Evolutionary conservation across 2,888 invertebrate genomes (phyloP), one percentile per base, ranked within the genome.

Genomic region (Schizaphis graminum): DNA sequence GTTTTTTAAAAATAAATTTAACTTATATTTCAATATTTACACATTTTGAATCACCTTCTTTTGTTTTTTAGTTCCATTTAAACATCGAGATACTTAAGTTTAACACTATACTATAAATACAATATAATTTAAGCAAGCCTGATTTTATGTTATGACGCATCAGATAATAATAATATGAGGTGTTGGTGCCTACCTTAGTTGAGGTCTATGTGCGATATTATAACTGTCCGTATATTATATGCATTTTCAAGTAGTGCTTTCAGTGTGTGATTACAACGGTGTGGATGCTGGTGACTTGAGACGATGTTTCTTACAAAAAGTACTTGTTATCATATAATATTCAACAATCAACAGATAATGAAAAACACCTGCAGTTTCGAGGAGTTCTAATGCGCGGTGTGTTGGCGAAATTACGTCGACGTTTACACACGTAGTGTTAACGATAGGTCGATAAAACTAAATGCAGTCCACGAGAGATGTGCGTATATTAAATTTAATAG

Each of bases 401-500:
- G 77, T 67, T 67, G 67, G n/a, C n/a, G 16, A 67, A 67, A 67
- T n/a, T 13, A 67, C 67, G 16, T 67, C 16, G n/a, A 67, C 67
- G 67, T 35, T 67, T 77, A 35, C 21, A 77, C 77, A 7, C 21
- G 35, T 21, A 77, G 77, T 35, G 77, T 28, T 86, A 44, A 47
- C 28, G 47, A 86, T n/a, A 49, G 49, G 47, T 86, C 28, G 47
- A 87, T 47, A 47, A 44, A 47, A 77, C n/a, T 44, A 47, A 49
- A 87, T 47, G n/a, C 28, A 44, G 47, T 28, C 87, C 16, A 13
- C 11, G 28, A 44, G 44, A 67, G 28, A 47, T 44, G 28, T 28
- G 16, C 87, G n/a, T 16, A 16, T 87, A 77, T 77, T 77, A 77
- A 77, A 77, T 49, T 87, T 47, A 87, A 87, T 49, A 53, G 88